phyloP scores from a whole-genome alignment of 2,113 vertebrate species.

The Nannobrachium achirus region DNA sequence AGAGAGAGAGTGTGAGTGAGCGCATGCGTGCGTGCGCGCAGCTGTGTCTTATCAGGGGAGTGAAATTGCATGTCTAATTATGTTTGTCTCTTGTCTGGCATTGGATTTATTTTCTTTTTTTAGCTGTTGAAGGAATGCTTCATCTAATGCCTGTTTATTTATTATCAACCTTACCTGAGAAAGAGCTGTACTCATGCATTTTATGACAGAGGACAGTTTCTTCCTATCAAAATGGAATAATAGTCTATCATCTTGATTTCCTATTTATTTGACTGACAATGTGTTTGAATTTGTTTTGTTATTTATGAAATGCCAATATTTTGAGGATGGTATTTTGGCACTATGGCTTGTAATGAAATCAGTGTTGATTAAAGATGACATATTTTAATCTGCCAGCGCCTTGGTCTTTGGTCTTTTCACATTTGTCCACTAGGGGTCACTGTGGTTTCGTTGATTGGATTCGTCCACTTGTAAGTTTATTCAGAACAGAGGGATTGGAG shows the following conservation, averaged over 20 bases:
- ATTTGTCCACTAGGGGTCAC: not conserved
- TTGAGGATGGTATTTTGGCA: slow-evolving; percentile 51
- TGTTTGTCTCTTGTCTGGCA: slow-evolving; percentile 15
- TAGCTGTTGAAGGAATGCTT: slow-evolving; percentile 9
- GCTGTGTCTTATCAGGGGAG: not conserved
- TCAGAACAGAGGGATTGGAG: too few species aligned
- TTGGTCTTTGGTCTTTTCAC: not conserved
- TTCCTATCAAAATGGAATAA: slow-evolving; percentile 25
- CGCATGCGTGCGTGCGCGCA: slow-evolving; percentile 6
- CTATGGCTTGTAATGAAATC: slow-evolving; percentile 56
- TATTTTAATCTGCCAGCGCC: slow-evolving; percentile 17
- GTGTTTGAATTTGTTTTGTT: slow-evolving; percentile 44
- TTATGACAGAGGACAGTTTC: slow-evolving; percentile 7
- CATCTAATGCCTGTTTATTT: slow-evolving; percentile 16
- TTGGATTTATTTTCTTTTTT: not conserved
- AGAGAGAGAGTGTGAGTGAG: too few species aligned
- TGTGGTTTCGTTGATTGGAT: too few species aligned
- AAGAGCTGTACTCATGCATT: slow-evolving; percentile 24
- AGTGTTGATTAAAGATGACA: slow-evolving; percentile 68
- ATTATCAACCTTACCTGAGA: slow-evolving; percentile 37
- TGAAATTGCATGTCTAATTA: slow-evolving; percentile 44
- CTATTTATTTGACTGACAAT: slow-evolving; percentile 46
- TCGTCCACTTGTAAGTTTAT: too few species aligned
- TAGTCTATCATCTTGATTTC: slow-evolving; percentile 19
- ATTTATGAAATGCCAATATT: slow-evolving; percentile 60